These are phyloP conservation scores for Trachemys scripta DNA, from an alignment of 2,113 vertebrate species.

Conservation along the genomic window DNA sequence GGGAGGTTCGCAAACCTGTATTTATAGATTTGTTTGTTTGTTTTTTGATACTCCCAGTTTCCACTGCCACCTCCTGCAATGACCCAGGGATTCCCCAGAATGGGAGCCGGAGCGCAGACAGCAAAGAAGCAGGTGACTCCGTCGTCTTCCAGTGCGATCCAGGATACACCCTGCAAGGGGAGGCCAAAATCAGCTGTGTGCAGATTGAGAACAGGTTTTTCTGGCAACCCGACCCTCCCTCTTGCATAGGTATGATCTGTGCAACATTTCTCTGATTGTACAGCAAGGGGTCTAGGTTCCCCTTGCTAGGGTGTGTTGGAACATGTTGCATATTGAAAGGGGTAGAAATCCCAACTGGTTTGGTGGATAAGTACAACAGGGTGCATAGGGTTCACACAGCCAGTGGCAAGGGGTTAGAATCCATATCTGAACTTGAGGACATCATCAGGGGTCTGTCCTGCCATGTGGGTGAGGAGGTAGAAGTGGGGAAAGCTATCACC, in stretches of 20 bases:
- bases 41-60: conserved; percentile 80
- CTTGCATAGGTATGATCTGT: conserved; percentile 85
- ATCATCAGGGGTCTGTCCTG: not conserved
- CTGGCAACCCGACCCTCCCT: conserved; percentile 97
- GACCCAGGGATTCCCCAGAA: conserved; percentile 96
- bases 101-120: conserved; percentile 93
- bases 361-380: not conserved
- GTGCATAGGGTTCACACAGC: fast-evolving
- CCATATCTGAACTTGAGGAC: not conserved
- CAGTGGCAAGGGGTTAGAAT: not conserved
- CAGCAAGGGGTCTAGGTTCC: not conserved
- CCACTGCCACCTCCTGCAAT: conserved; percentile 97
- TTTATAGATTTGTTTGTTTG: fast-evolving
- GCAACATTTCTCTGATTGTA: fast-evolving
- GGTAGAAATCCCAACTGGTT: not conserved
- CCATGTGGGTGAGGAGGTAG: not conserved
- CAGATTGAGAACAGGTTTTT: conserved; percentile 96
- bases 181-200: conserved; percentile 91
- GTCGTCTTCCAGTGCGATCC: conserved; percentile 96
- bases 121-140: conserved; percentile 91
- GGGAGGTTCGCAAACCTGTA: not conserved
- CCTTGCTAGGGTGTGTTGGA: not conserved
- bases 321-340: not conserved
- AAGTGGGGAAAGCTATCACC: not conserved
- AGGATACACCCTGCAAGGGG: conserved; percentile 92